A percentile compares a stretch with the other conserved stretches of the same genome.
Conservation (phyloP, 2,113 vertebrate genomes). For the Anseranas semipalmata region DNA sequence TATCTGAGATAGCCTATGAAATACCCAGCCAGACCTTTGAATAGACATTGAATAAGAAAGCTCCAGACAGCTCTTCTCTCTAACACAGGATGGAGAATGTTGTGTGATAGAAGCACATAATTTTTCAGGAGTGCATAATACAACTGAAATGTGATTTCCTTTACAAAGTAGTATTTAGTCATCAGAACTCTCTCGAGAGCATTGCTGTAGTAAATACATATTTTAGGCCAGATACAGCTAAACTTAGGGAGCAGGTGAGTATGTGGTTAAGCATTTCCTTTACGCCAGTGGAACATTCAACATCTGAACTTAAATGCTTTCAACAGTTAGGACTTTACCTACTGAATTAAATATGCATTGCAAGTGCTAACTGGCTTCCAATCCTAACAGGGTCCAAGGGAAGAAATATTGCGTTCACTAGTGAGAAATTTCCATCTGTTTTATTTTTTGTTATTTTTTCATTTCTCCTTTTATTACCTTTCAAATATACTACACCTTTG, state of each 20-base stretch:
- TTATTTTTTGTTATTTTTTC: neutral
- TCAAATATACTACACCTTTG: neutral
- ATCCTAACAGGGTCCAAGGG: neutral
- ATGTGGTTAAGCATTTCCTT: neutral
- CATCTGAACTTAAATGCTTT: neutral
- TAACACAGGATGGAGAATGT: neutral
- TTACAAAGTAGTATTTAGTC: neutral
- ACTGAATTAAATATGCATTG: neutral
- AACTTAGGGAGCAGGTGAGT: neutral
- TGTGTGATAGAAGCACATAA: neutral
- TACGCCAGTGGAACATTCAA: neutral
- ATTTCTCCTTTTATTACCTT: neutral
- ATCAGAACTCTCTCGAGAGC: neutral
- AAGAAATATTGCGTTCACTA: neutral
- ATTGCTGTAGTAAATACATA: neutral
- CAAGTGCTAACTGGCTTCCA: neutral
- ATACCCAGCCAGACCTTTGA: neutral
- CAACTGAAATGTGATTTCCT: constrained; percentile 27
- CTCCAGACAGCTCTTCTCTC: neutral
- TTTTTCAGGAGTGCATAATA: constrained; percentile 32
- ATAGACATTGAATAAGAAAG: neutral
- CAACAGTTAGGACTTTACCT: neutral
- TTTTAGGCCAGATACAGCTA: neutral
- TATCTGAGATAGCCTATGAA: neutral
- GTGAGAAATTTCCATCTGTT: neutral